Conservation (phyloP, 2,888 invertebrate species). For the Tetranychus truncatus region DNA sequence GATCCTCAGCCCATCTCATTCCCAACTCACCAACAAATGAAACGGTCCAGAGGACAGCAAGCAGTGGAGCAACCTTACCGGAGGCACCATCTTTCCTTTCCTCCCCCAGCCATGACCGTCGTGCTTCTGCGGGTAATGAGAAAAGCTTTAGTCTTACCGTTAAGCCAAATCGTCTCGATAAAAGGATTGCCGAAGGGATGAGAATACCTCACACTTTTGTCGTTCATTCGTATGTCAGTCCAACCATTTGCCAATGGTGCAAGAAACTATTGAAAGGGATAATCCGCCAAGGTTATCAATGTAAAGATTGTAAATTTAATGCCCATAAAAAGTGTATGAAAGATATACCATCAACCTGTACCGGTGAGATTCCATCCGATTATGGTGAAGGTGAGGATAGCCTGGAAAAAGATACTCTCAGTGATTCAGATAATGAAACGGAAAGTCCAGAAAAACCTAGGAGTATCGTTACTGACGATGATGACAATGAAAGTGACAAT, state of each 20-base stretch:
- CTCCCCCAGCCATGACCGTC: constrained; percentile 9
- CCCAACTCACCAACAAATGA: constrained; percentile 26
- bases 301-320: constrained; percentile 85
- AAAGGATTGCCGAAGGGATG: constrained; percentile 44
- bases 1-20: constrained; percentile 33
- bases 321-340: constrained; percentile 84
- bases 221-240: constrained; percentile 85
- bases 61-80: constrained; percentile 31
- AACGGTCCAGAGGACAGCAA: constrained; percentile 24
- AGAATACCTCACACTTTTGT: constrained; percentile 90
- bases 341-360: constrained; percentile 71
- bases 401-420: constrained; percentile 23
- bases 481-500: constrained; percentile 22
- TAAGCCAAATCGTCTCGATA: constrained; percentile 50
- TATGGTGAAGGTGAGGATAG: constrained; percentile 21
- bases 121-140: constrained; percentile 7
- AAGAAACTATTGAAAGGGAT: constrained; percentile 83
- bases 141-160: background rate
- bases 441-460: constrained; percentile 22
- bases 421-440: constrained; percentile 27
- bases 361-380: constrained; percentile 51
- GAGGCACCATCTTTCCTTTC: constrained; percentile 33
- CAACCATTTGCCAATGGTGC: constrained; percentile 88
- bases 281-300: constrained; percentile 81
- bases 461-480: constrained; percentile 19